Evolutionary conservation across 2,797 vertebrate species (phyloP), one percentile per base, ranked within the genome.

Genomic region (Sphenodon punctatus): DNA sequence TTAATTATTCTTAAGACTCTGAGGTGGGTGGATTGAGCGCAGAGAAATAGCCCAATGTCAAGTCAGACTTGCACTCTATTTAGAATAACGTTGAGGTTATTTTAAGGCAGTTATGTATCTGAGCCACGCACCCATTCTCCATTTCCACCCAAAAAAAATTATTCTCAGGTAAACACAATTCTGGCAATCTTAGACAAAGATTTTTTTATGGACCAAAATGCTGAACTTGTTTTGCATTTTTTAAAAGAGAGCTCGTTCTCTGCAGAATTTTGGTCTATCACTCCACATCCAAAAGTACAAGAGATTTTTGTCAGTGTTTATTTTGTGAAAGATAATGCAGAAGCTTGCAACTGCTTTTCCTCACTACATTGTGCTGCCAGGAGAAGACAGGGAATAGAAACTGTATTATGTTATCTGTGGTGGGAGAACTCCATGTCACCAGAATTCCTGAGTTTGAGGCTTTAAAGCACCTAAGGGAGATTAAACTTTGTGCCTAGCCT

Each of bases 241-340:
- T n/a, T n/a, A n/a, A n/a, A n/a, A n/a, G n/a, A n/a, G n/a, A n/a
- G n/a, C n/a, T n/a, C n/a, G n/a, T n/a, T n/a, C n/a, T n/a, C n/a
- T n/a, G n/a, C n/a, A n/a, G n/a, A n/a, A n/a, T n/a, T n/a, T n/a
- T n/a, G n/a, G n/a, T n/a, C n/a, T n/a, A n/a, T n/a, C 46, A 79
- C 91, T 78, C 42, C 84, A 88, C 75, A 30, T 85, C 68, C 78
- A 86, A 91, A 86, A 81, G 72, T 75, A 80, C n/a, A 9, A 56
- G 74, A 89, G 61, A 86, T 75, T 92, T 91, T 90, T 91, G 63
- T 83, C 67, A 82, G 93, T 76, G 66, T 78, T 80, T 59, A 76
- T 75, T 53, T 16, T 43, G 36, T 30, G 63, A 30, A 83, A 77
- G 48, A 61, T 17, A 77, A 82, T 70, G 60, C 36, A 30, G 77